A percentile compares a stretch with the other conserved stretches of the same genome.
These are phyloP conservation scores for Phenganax marumi DNA, from an alignment of 92 coral and sea anemone genomes.

Conservation along the genomic window DNA sequence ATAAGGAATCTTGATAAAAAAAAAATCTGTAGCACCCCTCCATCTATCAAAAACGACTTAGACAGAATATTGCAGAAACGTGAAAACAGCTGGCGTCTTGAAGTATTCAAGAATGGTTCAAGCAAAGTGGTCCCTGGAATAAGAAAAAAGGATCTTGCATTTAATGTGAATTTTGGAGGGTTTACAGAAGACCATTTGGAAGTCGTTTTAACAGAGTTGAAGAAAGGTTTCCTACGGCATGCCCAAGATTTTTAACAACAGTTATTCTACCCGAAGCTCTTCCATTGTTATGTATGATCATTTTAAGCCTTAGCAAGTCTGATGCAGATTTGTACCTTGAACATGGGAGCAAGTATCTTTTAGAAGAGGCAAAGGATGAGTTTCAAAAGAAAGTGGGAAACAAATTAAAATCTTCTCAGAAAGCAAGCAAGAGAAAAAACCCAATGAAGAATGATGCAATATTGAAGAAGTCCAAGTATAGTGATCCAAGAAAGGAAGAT, in stretches of 20 bases:
- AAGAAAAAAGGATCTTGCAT: conserved; percentile 1
- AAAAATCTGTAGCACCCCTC: not conserved
- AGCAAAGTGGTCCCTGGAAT: not conserved
- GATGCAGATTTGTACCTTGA: conserved; percentile 6
- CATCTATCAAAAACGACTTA: not conserved
- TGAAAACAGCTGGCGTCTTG: not conserved
- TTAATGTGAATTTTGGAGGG: conserved; percentile 17
- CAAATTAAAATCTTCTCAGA: not conserved
- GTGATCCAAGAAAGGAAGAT: not conserved
- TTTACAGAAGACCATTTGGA: conserved; percentile 3
- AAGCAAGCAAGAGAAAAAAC: not conserved
- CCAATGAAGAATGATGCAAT: not conserved
- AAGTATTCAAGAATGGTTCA: not conserved
- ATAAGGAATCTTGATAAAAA: not conserved
- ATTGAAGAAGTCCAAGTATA: not conserved
- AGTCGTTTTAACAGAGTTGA: not conserved
- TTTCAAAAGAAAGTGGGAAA: not conserved
- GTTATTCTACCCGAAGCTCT: conserved; percentile 33
- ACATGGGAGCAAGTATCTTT: conserved; percentile 8
- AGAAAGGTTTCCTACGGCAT: conserved; percentile 3
- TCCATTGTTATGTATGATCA: not conserved
- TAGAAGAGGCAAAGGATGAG: not conserved
- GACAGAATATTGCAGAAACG: not conserved
- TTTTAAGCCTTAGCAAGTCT: not conserved
- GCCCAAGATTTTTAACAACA: not conserved